Percentiles rank a stretch among this genome's conserved stretches.
These are phyloP conservation scores for Hylaeus volcanicus DNA, from an alignment of 1,140 invertebrate genomes.

Conservation along the genomic window DNA sequence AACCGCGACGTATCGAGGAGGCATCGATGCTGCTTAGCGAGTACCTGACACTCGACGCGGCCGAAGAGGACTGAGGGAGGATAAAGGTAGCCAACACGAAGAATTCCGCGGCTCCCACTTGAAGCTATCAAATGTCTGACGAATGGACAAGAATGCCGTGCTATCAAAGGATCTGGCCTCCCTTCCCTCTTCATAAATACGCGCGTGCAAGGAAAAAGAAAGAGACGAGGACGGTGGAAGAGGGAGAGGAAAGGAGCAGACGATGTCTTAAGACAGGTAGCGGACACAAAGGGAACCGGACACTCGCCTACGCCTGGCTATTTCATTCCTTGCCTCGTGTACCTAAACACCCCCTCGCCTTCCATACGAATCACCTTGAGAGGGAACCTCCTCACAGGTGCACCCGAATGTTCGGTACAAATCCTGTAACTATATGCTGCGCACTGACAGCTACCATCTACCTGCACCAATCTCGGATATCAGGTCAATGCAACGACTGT, in stretches of 20 bases:
- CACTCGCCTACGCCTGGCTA: slow-evolving; percentile 75
- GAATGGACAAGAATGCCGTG: slow-evolving; percentile 78
- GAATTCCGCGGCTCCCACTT: slow-evolving; percentile 76
- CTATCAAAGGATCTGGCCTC: slow-evolving; percentile 77
- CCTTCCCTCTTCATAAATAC: slow-evolving; percentile 61
- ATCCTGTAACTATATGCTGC: slow-evolving; percentile 72
- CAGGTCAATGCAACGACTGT: slow-evolving; percentile 32
- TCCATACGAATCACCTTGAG: slow-evolving; percentile 45
- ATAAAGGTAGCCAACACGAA: slow-evolving; percentile 62
- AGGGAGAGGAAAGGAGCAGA: slow-evolving; percentile 53
- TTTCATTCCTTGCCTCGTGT: slow-evolving; percentile 66
- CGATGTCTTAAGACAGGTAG: slow-evolving; percentile 80
- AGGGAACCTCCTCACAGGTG: slow-evolving; percentile 68
- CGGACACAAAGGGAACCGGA: slow-evolving; percentile 77
- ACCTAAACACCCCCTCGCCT: slow-evolving; percentile 49
- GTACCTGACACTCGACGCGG: slow-evolving; percentile 58
- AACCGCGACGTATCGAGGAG: slow-evolving; percentile 46
- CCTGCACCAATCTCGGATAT: slow-evolving; percentile 67
- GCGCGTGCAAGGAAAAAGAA: slow-evolving; percentile 59
- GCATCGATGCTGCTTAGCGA: slow-evolving; percentile 54
- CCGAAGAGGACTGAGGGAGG: slow-evolving; percentile 9
- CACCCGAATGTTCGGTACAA: slow-evolving; percentile 68
- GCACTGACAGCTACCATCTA: slow-evolving; percentile 63
- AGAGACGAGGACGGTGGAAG: slow-evolving; percentile 38
- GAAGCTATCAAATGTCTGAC: slow-evolving; percentile 80